phyloP scores from a whole-genome alignment of 1,140 invertebrate species.

The Drosophila navojoa region DNA sequence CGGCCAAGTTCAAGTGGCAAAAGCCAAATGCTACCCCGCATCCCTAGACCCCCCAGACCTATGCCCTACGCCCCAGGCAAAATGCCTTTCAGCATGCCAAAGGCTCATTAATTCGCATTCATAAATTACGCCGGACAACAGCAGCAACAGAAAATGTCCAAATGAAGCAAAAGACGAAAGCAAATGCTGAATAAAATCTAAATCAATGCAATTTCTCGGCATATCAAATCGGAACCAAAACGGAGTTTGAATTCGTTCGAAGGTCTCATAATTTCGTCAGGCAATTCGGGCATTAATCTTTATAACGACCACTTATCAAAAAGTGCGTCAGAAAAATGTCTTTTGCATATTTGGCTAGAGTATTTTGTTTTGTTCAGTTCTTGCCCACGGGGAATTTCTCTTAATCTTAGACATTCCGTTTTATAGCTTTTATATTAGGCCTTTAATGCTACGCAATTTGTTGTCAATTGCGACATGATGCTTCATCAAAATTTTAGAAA shows the following conservation, averaged over 20 bases:
- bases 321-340: slow-evolving; percentile 26
- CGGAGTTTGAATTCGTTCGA: neutral
- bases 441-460: neutral
- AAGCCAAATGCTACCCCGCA: slow-evolving; percentile 21
- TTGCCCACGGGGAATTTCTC: neutral
- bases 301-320: slow-evolving; percentile 31
- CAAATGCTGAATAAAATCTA: slow-evolving; percentile 46
- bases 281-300: slow-evolving; percentile 43
- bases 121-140: slow-evolving; percentile 60
- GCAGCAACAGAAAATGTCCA: neutral
- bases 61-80: slow-evolving; percentile 12
- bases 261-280: slow-evolving; percentile 29
- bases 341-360: neutral
- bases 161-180: slow-evolving; percentile 2
- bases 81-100: slow-evolving; percentile 72
- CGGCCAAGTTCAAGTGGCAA: slow-evolving; percentile 19
- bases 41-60: neutral
- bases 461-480: neutral
- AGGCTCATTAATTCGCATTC: slow-evolving; percentile 76
- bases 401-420: neutral
- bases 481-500: neutral
- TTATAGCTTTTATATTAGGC: neutral
- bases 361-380: neutral
- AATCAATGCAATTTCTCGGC: slow-evolving; percentile 65
- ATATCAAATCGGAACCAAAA: slow-evolving; percentile 2